Conservation (phyloP, 2,113 vertebrate genomes). For the Pelmatolapia mariae region DNA sequence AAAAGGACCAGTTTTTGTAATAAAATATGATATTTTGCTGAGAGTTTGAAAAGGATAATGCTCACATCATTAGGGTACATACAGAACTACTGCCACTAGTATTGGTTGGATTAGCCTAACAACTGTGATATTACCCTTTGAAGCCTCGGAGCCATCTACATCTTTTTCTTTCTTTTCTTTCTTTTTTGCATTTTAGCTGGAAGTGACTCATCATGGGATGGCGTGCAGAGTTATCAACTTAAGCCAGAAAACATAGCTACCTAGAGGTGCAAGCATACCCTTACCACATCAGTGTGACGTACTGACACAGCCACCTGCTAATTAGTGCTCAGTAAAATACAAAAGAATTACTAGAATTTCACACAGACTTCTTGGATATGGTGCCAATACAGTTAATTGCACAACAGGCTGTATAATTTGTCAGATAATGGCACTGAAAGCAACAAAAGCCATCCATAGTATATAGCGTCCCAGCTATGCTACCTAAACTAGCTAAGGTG, state of each 20-base stretch:
- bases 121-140: background rate
- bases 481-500: background rate
- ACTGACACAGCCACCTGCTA: background rate
- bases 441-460: background rate
- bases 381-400: background rate
- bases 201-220: background rate
- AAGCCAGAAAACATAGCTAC: background rate
- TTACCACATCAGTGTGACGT: too few relatives aligned
- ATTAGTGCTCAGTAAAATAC: background rate
- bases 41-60: background rate
- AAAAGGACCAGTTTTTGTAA: background rate
- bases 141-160: background rate
- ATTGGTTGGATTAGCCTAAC: background rate
- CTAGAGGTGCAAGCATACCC: background rate
- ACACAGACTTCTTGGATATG: background rate
- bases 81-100: background rate
- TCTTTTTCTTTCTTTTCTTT: background rate
- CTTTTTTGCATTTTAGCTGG: background rate
- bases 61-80: background rate
- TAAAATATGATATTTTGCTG: background rate
- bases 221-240: background rate
- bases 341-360: background rate
- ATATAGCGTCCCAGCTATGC: background rate
- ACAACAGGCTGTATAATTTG: background rate
- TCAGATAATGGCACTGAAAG: background rate